Evolutionary conservation across 2,113 vertebrate genomes (phyloP), one percentile per base, ranked within the genome.

Genomic region (Hucho hucho): DNA sequence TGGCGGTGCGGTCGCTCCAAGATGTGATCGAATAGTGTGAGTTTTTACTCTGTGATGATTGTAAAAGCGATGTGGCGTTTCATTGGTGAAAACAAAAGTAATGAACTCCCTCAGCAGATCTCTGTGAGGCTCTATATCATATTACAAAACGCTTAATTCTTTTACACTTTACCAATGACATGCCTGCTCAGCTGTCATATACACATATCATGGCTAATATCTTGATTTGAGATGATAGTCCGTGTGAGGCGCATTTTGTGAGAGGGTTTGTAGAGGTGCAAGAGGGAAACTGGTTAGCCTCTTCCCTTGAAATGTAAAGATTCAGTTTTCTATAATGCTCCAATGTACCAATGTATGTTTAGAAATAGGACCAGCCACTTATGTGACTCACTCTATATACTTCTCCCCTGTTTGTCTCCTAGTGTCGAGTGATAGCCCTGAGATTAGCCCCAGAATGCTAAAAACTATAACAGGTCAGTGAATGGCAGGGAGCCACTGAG

Each of bases 401-500:
- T 20, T 73, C n/a, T 37, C 49, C 25, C 74, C 24, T 74, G 63
- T 75, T 69, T 73, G 64, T 72, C 53, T n/a, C 72, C 65, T 82
- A 3, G 37, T 43, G 37, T 43, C 9, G 86, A 90, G 73, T 81
- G 86, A 85, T 86, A 82, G 5, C 70, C 61, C 74, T 83, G 76
- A 88, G 73, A 90, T 86, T 86, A 76, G 77, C 80, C 75, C 76
- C 22, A 29, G 82, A 68, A 69, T 80, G 75, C 75, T 75, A 77
- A 80, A 79, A 81, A 84, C 80, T 43, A 43, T 72, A 64, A 79
- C 65, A 72, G 74, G 70, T 79, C 77, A 81, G 82, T 75, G 76
- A 75, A 74, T 79, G 80, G 81, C 70, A 47, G 72, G 81, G 66
- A 79, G 13, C 64, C 0, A 72, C 78, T 79, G 75, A 76, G 76